phyloP scores from a whole-genome alignment of 2,113 vertebrate genomes.

The Charadrius vociferus region DNA sequence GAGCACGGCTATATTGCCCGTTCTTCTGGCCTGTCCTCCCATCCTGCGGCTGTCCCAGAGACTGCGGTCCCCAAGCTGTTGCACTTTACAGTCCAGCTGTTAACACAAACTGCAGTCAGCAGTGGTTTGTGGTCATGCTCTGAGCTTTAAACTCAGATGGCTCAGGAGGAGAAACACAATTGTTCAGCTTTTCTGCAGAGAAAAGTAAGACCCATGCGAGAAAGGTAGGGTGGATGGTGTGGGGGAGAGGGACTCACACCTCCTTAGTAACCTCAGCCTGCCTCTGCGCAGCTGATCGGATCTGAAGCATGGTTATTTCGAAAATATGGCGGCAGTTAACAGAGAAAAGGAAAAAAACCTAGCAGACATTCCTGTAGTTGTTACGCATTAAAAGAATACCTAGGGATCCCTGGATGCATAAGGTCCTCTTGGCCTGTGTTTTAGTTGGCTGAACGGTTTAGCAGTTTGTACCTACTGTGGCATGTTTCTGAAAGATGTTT shows the following conservation, averaged over 20 bases:
- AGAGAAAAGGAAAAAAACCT: background rate
- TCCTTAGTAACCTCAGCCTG: background rate
- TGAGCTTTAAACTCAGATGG: background rate
- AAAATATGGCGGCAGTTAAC: background rate
- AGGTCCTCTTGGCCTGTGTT: background rate
- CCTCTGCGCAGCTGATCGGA: background rate
- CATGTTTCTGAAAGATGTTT: background rate
- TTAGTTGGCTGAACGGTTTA: background rate
- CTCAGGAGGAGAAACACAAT: fast-evolving
- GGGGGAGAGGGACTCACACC: background rate
- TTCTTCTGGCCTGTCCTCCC: background rate
- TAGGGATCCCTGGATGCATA: background rate
- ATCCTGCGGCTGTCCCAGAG: fast-evolving
- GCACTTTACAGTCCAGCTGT: background rate
- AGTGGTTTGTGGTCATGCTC: background rate
- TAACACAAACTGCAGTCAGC: background rate
- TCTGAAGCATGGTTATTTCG: background rate
- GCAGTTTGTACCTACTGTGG: background rate
- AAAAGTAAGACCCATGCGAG: background rate
- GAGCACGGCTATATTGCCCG: background rate
- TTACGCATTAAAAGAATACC: background rate
- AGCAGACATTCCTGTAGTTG: background rate
- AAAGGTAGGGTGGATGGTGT: background rate
- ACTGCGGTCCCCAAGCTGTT: background rate
- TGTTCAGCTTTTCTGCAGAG: background rate